Evolutionary conservation across 2,888 invertebrate species (phyloP).

Genomic region (Augochlorella aurata): DNA sequence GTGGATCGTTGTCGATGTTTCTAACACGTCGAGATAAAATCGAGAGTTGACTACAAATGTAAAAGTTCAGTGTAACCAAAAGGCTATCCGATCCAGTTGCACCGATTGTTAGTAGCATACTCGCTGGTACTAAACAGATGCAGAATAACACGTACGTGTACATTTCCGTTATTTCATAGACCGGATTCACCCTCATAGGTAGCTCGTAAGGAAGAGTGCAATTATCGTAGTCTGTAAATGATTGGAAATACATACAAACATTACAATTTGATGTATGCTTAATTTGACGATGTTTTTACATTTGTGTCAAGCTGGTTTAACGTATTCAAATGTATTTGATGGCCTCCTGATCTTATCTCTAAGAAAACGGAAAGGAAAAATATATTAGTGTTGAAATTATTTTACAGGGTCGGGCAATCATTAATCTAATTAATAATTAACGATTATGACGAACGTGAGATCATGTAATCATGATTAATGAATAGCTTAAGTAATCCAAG

Average conservation of each 20-base stretch:
- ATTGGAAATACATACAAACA: not conserved
- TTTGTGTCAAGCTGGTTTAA: too few species aligned
- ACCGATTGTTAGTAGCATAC: slow-evolving; percentile 54
- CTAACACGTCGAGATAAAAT: slow-evolving; percentile 48
- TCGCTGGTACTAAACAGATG: slow-evolving; percentile 48
- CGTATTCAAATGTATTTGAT: too few species aligned
- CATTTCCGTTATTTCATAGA: slow-evolving; percentile 54
- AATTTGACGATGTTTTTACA: too few species aligned
- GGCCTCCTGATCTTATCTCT: too few species aligned
- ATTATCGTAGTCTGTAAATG: slow-evolving; percentile 46
- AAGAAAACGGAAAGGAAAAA: too few species aligned
- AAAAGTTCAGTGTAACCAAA: slow-evolving; percentile 57
- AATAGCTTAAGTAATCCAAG: too few species aligned
- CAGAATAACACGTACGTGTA: slow-evolving; percentile 56
- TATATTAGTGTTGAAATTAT: too few species aligned
- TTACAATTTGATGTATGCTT: not conserved
- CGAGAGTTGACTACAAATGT: slow-evolving; percentile 59
- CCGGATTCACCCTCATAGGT: slow-evolving; percentile 39
- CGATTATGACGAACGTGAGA: too few species aligned
- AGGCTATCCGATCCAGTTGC: slow-evolving; percentile 59
- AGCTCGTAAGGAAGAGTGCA: slow-evolving; percentile 59
- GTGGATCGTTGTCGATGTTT: slow-evolving; percentile 27
- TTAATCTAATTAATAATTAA: too few species aligned
- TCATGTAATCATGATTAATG: too few species aligned
- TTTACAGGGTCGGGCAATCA: too few species aligned